These are phyloP conservation scores for Tretioscincus oriximinensis DNA, from an alignment of 2,113 vertebrate genomes.

Conservation along the genomic window DNA sequence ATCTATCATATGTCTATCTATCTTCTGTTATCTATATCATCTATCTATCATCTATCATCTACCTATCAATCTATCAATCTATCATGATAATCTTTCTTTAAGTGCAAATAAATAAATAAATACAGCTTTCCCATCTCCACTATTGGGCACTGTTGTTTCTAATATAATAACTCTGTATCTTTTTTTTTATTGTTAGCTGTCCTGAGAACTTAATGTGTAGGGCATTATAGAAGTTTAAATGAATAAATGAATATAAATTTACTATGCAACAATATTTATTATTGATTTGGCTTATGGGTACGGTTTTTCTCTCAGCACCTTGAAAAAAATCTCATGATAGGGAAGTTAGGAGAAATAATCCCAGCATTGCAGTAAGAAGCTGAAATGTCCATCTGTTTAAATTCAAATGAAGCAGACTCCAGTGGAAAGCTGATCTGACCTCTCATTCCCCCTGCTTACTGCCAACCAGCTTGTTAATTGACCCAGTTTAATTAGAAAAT, in stretches of 20 bases:
- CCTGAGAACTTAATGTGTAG: too few relatives aligned
- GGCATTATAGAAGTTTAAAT: too few relatives aligned
- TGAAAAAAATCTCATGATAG: slow-evolving; percentile 21
- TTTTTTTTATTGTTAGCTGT: too few relatives aligned
- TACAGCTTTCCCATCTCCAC: too few relatives aligned
- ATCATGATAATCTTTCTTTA: too few relatives aligned
- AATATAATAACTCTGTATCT: too few relatives aligned
- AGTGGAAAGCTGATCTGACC: slow-evolving; percentile 16
- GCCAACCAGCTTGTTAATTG: slow-evolving; percentile 33
- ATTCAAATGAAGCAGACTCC: slow-evolving; percentile 4
- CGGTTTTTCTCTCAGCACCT: neutral
- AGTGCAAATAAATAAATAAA: slow-evolving; percentile 16
- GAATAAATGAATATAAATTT: too few relatives aligned
- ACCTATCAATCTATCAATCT: too few relatives aligned
- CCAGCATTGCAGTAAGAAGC: slow-evolving; percentile 23
- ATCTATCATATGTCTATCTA: too few relatives aligned
- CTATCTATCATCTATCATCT: too few relatives aligned
- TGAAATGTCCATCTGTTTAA: slow-evolving; percentile 30
- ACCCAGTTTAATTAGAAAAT: slow-evolving; percentile 13
- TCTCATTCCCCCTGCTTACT: neutral
- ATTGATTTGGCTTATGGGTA: neutral
- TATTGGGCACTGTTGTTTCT: too few relatives aligned
- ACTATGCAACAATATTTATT: neutral
- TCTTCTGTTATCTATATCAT: too few relatives aligned
- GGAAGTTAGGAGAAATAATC: slow-evolving; percentile 10